Evolutionary conservation across 1,140 invertebrate genomes (phyloP).

Genomic region (Psix sp.): DNA sequence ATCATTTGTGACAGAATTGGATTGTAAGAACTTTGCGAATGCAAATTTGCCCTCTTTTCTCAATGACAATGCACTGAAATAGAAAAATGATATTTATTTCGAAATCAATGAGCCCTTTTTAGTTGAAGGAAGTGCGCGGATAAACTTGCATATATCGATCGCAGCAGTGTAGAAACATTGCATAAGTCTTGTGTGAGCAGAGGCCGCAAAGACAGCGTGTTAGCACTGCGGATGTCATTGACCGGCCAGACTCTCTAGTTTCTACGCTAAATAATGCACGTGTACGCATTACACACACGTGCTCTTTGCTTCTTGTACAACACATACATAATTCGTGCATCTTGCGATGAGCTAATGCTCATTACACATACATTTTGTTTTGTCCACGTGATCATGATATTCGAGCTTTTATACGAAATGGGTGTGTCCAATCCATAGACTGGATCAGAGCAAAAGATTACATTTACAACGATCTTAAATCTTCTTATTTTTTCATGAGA

Average conservation of each 20-base stretch:
- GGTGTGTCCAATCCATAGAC: slow-evolving; percentile 28
- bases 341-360: slow-evolving; percentile 34
- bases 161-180: slow-evolving; percentile 25
- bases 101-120: slow-evolving; percentile 23
- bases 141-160: slow-evolving; percentile 47
- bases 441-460: slow-evolving; percentile 18
- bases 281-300: slow-evolving; percentile 54
- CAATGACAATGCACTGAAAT: slow-evolving; percentile 11
- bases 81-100: slow-evolving; percentile 28
- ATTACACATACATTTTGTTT: slow-evolving; percentile 36
- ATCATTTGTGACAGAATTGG: no score
- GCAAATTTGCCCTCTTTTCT: slow-evolving; percentile 30
- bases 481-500: no score
- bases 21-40: background rate
- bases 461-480: no score
- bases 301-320: slow-evolving; percentile 41
- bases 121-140: slow-evolving; percentile 12
- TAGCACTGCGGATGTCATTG: slow-evolving; percentile 60
- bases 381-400: slow-evolving; percentile 16
- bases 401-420: slow-evolving; percentile 28
- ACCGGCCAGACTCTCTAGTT: slow-evolving; percentile 57
- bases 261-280: slow-evolving; percentile 57
- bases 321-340: slow-evolving; percentile 40
- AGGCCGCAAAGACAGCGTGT: slow-evolving; percentile 48
- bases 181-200: slow-evolving; percentile 56